Base-by-base conservation (phyloP, 2,888 invertebrate species). In the Nomada fucata region DNA sequence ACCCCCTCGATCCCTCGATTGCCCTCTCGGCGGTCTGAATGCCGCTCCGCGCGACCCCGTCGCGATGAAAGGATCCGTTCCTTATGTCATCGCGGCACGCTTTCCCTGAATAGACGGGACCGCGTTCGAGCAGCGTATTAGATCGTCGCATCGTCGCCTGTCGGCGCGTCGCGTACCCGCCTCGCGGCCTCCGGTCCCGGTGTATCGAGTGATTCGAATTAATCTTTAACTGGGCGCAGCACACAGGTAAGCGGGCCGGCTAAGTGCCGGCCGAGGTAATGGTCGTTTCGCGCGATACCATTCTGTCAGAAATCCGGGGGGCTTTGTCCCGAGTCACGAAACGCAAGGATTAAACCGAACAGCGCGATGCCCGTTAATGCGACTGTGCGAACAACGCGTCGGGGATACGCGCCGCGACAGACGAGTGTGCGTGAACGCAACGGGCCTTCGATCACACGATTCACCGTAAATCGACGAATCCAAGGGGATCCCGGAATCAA, bases 321-420 rank as follows among this genome's bases (percentile, higher is more conserved):
- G 92, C 93, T 93, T 93, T 93, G 92, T 93, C 90, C 91, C 90
- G 90, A 93, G 93, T 93, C 93, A 93, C 93, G 93, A 92, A 93
- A 93, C 91, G 92, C 90, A 91, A 92, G 93, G 93, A 93, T 93
- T 93, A 93, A 92, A 91, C 91, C 84, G 88, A 90, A 91, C 90
- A 90, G 88, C 90, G 91, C 52, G n/a, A 15, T n/a, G 84, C 82
- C 88, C 87, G 91, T 91, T 92, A 91, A 91, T 91, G 89, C 90
- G 86, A 85, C 87, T 90, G 88, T 91, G 87, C 85, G 90, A 87
- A 89, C 86, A 84, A 80, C 75, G 76, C 82, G 63, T 36, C 82
- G 76, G 68, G 69, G 61, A 72, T 83, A 76, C 61, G 63, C 47
- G 47, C 18, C n/a, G 60, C 59, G 15, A 18, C 55, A 65, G 60